These are phyloP conservation scores for Patagioenas fasciata DNA, from an alignment of 2,113 vertebrate genomes.

Conservation along the genomic window DNA sequence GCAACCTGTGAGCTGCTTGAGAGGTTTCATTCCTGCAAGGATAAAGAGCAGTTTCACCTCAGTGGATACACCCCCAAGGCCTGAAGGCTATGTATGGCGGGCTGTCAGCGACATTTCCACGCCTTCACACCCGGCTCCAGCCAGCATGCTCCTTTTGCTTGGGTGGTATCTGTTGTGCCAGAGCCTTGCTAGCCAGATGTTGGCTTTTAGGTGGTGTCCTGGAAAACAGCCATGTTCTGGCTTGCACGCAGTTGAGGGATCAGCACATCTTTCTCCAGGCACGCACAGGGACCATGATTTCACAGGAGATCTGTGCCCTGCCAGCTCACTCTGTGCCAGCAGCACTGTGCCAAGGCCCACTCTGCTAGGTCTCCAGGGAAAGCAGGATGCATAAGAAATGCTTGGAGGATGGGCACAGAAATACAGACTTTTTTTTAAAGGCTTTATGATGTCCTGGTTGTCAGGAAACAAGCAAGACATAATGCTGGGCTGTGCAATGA, in stretches of 20 bases:
- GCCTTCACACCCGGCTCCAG: neutral
- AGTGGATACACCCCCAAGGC: neutral
- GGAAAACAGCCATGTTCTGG: neutral
- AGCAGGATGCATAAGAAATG: neutral
- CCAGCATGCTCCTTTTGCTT: neutral
- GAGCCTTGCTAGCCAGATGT: neutral
- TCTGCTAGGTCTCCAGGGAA: neutral
- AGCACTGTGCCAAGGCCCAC: neutral
- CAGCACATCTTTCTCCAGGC: rapidly evolving
- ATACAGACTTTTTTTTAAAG: neutral
- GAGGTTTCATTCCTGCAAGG: neutral
- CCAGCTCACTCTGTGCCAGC: neutral
- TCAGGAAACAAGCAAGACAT: neutral
- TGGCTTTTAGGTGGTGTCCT: neutral
- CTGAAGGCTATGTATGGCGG: neutral
- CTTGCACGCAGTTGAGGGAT: neutral
- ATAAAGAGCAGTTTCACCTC: neutral
- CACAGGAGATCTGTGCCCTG: neutral
- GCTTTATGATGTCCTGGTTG: neutral
- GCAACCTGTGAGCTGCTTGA: neutral
- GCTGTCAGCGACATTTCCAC: neutral
- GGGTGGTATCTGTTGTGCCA: rapidly evolving
- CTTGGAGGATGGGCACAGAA: neutral
- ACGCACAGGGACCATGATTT: neutral
- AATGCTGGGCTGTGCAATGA: neutral